Evolutionary conservation across 2,888 invertebrate genomes (phyloP), one percentile per base, ranked within the genome.

Genomic region (Ennomos erosarius): DNA sequence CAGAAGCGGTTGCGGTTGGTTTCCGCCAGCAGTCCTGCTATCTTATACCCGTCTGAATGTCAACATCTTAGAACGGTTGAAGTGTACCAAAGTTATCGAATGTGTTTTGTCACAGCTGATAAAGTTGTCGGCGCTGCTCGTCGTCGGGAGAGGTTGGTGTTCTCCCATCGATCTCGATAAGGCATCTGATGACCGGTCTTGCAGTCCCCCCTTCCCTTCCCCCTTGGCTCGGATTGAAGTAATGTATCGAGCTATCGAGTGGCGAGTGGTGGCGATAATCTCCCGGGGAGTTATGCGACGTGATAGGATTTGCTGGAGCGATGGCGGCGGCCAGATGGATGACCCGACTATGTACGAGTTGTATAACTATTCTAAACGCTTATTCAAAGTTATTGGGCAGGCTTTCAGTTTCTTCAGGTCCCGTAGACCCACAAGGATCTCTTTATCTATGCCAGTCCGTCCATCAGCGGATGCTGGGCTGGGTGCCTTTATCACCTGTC

Each of bases 91-190:
- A 56, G 26, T 56, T 46, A 51, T 50, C 56, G 56, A 42, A 46
- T 42, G 52, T 58, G 43, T 52, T 51, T 48, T 46, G 57, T 58
- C 59, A 54, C 50, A 48, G 55, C 55, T 46, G 55, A 60, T 60
- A 60, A 55, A 44, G 55, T 60, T 35, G 55, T 51, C 51, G 42
- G 35, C 36, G 11, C 33, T 36, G 13, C 36, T 10, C 38, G 47
- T 53, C 43, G 36, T 26, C 43, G 57, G 12, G 46, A 10, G 51
- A 42, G 38, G 44, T 38, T 42, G 51, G 11, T 38, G 40, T 34
- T 52, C 53, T 55, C 46, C 50, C 54, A 50, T 58, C 58, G 48
- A 49, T 58, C 53, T 53, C 53, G 58, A 53, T 58, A 58, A 48
- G 38, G 48, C 43, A 48, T 43, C 57, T 37, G 44, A 46, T 40